Base-by-base conservation (phyloP, 2,113 vertebrate species). In the Oreotrochilus melanogaster region DNA sequence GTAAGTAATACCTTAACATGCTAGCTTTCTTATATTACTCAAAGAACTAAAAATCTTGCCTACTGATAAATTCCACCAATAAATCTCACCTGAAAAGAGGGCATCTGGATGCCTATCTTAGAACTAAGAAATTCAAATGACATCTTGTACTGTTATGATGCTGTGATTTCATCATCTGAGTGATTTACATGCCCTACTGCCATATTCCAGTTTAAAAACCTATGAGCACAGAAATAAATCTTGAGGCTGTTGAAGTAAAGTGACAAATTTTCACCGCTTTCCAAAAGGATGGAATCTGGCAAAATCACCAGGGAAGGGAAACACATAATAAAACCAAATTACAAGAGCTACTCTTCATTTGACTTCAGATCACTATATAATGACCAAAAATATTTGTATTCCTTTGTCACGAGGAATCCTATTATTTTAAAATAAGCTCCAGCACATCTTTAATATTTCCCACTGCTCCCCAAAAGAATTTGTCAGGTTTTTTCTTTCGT, bases 401-500 rank as follows among this genome's bases (percentile, higher is more conserved):
- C 54, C 15, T 93, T 80, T 94, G 53, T 80, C 37, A 51, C 70
- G n/a, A 24, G 81, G 78, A 57, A 81, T 64, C 23, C 22, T 65
- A 85, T 81, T 80, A 74, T 88, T 85, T 93, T 88, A 92, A 92
- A 87, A 92, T 43, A 75, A 91, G 53, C 65, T 86, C 24, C 18
- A 85, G 25, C 30, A 76, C 51, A 89, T 69, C 80, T 95, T 85
- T 78, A 91, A 78, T 92, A 89, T 94, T 53, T 75, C 51, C 51
- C 42, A 67, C 39, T 65, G 50, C 5, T 51, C 18, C 7, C 10
- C 25, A 35, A 91, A 93, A 90, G 30, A 76, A 10, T 93, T 96
- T 97, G 72, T 87, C 96, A 96, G 66, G 95, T 97, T 80, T 97
- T 97, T 95, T 79, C 54, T 86, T 97, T 58, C 45, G 92, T 96